Evolutionary conservation across 2,113 vertebrate genomes (phyloP).

Genomic region (Rhombomys opimus): DNA sequence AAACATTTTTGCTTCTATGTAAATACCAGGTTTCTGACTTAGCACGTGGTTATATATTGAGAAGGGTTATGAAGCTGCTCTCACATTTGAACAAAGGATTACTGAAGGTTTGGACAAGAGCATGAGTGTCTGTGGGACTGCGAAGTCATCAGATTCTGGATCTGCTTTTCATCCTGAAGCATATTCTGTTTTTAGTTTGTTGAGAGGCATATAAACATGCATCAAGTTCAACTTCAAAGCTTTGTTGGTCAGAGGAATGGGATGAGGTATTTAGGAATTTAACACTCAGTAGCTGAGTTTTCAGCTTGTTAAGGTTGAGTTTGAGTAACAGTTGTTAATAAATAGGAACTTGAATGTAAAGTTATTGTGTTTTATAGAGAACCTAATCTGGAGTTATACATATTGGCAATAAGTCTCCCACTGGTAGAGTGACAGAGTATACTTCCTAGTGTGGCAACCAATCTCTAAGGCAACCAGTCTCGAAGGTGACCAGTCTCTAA

Average conservation of each 20-base stretch:
- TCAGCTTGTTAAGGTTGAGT: neutral
- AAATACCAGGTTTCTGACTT: neutral
- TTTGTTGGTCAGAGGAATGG: neutral
- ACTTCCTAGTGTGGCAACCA: neutral
- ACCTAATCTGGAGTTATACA: neutral
- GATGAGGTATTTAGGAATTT: neutral
- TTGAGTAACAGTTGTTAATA: neutral
- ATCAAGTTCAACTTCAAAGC: neutral
- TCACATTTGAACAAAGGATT: neutral
- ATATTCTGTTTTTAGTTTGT: neutral
- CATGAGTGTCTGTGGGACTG: accelerated
- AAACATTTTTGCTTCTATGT: neutral
- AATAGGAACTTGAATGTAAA: neutral
- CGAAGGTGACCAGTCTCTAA: too few relatives aligned
- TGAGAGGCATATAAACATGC: neutral
- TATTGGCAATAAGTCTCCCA: neutral
- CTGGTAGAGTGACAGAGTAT: neutral
- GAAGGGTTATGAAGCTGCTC: neutral
- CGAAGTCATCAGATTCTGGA: neutral
- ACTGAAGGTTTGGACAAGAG: neutral
- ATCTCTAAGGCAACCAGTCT: too few relatives aligned
- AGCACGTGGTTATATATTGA: neutral
- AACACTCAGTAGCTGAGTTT: neutral
- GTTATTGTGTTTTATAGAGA: neutral
- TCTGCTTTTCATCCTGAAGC: neutral